Base-by-base conservation (phyloP, 2,888 invertebrate genomes). In the Melitaea athalia region DNA sequence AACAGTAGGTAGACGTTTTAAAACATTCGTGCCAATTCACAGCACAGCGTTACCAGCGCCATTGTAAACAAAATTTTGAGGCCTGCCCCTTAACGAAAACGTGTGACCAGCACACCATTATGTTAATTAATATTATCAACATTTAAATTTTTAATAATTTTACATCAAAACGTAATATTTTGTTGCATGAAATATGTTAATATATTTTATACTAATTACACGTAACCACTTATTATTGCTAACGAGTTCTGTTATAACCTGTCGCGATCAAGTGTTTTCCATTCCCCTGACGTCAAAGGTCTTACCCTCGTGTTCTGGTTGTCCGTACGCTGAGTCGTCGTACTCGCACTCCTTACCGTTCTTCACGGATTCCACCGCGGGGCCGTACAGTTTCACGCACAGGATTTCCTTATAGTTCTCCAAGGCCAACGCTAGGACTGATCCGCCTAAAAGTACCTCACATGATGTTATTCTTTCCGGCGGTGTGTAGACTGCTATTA, bases 401-500 rank as follows among this genome's bases (percentile, higher is more conserved):
- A 95, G 87, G 43, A 96, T 89, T 64, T 94, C 94, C 67, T 93
- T 91, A 78, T 93, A 93, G 79, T 95, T 95, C 74, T 95, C 95
- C 53, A 96, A 81, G 0, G 96, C 95, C 67, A 97, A 85, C 0
- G 96, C 94, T 0, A 97, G 93, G 63, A 94, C 94, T 45, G 94
- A 94, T 0, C 97, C 97, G 64, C 96, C 95, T 14, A 95, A 93
- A 11, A 96, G 94, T 55, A 97, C 94, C 81, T 97, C 96, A 84
- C 96, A 96, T 0, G 96, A 95, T 49, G 95, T 95, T 76, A 97
- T 95, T 70, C 95, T 94, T 59, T 94, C 93, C 59, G 95, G 95
- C 0, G 97, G 96, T 5, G 96, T 96, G 88, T 95, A 97, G 0
- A 96, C 96, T 38, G 97, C 95, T 81, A 97, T 92, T 65, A 96